Conservation (phyloP, 2,113 vertebrate genomes). For the Dicerorhinus sumatrensis region DNA sequence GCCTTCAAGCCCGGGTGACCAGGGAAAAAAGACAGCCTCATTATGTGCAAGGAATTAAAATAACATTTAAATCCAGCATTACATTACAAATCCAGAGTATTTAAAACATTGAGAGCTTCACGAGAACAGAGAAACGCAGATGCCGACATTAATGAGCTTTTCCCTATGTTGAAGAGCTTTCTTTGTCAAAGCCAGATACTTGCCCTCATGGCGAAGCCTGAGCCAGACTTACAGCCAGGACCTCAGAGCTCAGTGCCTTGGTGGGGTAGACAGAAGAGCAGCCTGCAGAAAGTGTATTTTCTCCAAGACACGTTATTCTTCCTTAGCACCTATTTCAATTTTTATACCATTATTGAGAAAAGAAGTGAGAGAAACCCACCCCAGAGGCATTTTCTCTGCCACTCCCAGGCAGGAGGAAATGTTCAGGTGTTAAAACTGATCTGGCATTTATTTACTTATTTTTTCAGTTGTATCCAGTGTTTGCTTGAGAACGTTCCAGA, state of each 20-base stretch:
- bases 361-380: constrained; percentile 43
- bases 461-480: background rate
- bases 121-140: background rate
- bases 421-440: background rate
- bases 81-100: background rate
- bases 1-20: background rate
- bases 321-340: constrained; percentile 52
- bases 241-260: background rate
- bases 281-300: background rate
- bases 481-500: constrained; percentile 45
- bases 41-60: constrained; percentile 47
- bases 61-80: constrained; percentile 30
- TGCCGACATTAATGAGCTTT: background rate
- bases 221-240: background rate
- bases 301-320: background rate
- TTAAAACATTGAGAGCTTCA: constrained; percentile 23
- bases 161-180: background rate
- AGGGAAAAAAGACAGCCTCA: background rate
- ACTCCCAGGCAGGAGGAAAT: constrained; percentile 25
- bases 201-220: background rate
- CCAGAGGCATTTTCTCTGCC: constrained; percentile 41
- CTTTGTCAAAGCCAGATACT: constrained; percentile 10
- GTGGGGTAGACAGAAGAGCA: background rate
- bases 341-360: constrained; percentile 50
- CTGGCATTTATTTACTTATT: constrained; percentile 56